phyloP scores from a whole-genome alignment of 2,888 invertebrate genomes.

The Hylaea fasciaria region DNA sequence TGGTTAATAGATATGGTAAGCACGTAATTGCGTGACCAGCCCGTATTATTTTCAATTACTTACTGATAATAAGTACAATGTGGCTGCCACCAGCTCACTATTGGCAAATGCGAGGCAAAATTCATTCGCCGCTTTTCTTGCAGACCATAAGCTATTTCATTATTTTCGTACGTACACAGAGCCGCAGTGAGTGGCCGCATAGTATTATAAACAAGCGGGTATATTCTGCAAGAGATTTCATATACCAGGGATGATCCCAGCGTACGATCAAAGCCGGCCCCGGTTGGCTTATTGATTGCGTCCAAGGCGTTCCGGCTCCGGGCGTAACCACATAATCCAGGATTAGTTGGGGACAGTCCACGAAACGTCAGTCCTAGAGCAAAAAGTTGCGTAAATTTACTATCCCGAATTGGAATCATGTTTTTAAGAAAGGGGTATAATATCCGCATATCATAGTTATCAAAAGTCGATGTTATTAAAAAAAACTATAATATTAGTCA shows the following conservation, averaged over 20 bases:
- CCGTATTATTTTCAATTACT: too few species aligned
- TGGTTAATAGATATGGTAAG: too few species aligned
- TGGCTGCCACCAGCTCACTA: too few species aligned
- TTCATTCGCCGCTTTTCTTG: too few species aligned
- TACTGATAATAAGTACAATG: too few species aligned
- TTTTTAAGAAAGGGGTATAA: not conserved
- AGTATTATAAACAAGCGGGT: constrained; percentile 7
- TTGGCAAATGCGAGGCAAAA: too few species aligned
- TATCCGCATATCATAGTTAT: too few species aligned
- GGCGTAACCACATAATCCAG: constrained; percentile 57
- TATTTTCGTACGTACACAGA: constrained; percentile 4
- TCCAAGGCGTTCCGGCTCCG: constrained; percentile 45
- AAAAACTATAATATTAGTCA: too few species aligned
- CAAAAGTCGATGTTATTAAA: too few species aligned
- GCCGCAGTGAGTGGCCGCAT: constrained; percentile 5
- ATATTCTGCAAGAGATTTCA: constrained; percentile 47
- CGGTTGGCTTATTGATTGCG: constrained; percentile 58
- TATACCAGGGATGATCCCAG: constrained; percentile 66
- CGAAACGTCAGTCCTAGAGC: constrained; percentile 50
- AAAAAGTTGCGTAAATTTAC: constrained; percentile 39
- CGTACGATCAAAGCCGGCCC: constrained; percentile 49
- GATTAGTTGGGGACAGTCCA: constrained; percentile 58
- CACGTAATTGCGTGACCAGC: too few species aligned
- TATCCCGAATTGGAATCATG: not conserved
- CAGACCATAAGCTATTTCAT: not conserved